Percentiles rank a stretch among this genome's conserved stretches.
Evolutionary conservation across 1,140 invertebrate species (phyloP).

Genomic region (Dermatophagoides farinae): DNA sequence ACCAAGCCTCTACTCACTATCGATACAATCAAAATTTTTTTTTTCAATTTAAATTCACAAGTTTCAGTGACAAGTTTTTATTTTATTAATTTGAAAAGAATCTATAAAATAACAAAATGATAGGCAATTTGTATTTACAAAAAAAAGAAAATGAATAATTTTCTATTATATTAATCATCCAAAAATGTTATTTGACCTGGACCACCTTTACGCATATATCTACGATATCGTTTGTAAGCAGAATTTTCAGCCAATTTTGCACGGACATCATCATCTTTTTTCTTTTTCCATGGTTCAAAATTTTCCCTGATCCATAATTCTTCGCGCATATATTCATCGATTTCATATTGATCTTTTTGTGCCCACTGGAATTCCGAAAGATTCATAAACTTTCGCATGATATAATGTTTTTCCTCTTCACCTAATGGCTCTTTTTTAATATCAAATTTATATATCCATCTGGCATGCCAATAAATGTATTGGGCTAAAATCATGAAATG

Average conservation of each 20-base stretch:
- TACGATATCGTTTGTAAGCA: conserved; percentile 50
- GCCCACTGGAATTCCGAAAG: conserved; percentile 37
- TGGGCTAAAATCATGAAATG: neutral
- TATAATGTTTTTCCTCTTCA: conserved; percentile 55
- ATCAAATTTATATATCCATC: conserved; percentile 57
- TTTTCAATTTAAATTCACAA: too few species aligned
- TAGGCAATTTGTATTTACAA: neutral
- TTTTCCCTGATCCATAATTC: conserved; percentile 63
- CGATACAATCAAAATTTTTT: too few species aligned
- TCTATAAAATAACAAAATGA: neutral
- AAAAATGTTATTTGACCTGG: conserved; percentile 47
- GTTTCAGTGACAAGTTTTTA: neutral
- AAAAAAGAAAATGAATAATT: neutral
- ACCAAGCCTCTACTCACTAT: too few species aligned
- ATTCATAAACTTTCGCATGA: conserved; percentile 54
- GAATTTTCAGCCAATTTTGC: conserved; percentile 52
- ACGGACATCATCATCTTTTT: conserved; percentile 59
- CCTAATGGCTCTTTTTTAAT: conserved; percentile 53
- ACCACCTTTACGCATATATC: conserved; percentile 58
- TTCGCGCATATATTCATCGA: conserved; percentile 44
- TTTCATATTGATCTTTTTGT: conserved; percentile 47
- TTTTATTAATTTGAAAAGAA: neutral
- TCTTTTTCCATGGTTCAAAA: conserved; percentile 51
- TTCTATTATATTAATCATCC: conserved; percentile 38
- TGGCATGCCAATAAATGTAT: conserved; percentile 32